Evolutionary conservation across 2,113 vertebrate genomes (phyloP), one percentile per base, ranked within the genome.

Genomic region (Oryzias javanicus): DNA sequence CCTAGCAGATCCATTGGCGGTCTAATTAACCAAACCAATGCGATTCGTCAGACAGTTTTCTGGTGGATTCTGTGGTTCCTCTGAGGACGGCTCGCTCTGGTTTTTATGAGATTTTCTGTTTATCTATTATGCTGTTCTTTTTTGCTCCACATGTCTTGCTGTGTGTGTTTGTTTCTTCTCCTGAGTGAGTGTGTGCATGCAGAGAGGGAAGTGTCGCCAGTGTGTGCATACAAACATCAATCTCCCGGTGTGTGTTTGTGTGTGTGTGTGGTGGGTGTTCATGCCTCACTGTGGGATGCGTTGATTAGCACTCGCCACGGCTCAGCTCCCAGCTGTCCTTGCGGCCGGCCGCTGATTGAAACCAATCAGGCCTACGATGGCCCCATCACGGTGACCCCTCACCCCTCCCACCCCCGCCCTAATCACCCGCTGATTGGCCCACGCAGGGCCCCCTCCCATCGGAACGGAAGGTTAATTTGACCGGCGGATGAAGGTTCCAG

Each of bases 371-470:
- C 86, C 80, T 81, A 80, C 87, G 81, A 89, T 90, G 87, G 89
- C 87, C 87, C 81, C 89, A 89, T 89, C 74, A 79, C 81, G 3
- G 83, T 90, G 89, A 90, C 89, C 89, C 89, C 80, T 89, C 85
- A 89, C 87, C 89, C 87, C 81, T 72, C 84, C 86, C 80, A 80
- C 87, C 86, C 81, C 71, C 70, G 83, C 79, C 87, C 87, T 88
- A 89, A 90, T 89, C 87, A 90, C 89, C 87, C 76, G 87, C 89
- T 88, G 89, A 90, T 90, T 90, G 89, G 89, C 86, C 86, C 87
- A 88, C 62, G 76, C 81, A 80, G 79, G 79, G 76, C 81, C 81
- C 83, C 87, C 84, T 86, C 84, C 87, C 80, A 27, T 83, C 71
- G 75, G 87, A 83, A 84, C 81, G 67, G 86, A 88, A 89, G 89